A percentile compares a stretch with the other conserved stretches of the same genome.
phyloP scores from a whole-genome alignment of 1,140 invertebrate species.

The Orius insidiosus region DNA sequence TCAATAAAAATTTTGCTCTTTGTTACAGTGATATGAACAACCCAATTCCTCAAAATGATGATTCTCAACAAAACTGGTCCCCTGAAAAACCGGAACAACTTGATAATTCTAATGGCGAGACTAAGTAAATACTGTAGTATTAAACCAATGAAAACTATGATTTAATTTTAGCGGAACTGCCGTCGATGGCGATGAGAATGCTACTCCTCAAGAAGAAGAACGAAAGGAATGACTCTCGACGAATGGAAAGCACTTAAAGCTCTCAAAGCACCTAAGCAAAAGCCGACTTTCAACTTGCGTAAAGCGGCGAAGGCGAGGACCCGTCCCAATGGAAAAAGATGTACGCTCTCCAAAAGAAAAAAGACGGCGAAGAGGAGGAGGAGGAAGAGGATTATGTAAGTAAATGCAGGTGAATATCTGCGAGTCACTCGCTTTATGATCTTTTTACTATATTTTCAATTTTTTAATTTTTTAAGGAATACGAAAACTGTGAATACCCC shows the following conservation, averaged over 20 bases:
- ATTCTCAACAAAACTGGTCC: not conserved
- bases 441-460: not conserved
- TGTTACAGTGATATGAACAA: slow-evolving; percentile 8
- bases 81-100: slow-evolving; percentile 16
- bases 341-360: slow-evolving; percentile 65
- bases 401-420: slow-evolving; percentile 5
- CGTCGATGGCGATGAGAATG: slow-evolving; percentile 15
- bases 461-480: slow-evolving; percentile 32
- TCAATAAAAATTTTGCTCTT: too few species aligned
- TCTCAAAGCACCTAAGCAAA: slow-evolving; percentile 38
- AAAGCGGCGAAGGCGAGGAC: slow-evolving; percentile 88
- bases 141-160: not conserved
- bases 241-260: slow-evolving; percentile 72
- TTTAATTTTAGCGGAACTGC: slow-evolving; percentile 7
- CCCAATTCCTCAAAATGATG: slow-evolving; percentile 3
- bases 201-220: slow-evolving; percentile 34
- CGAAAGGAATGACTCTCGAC: slow-evolving; percentile 67
- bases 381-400: slow-evolving; percentile 32
- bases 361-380: slow-evolving; percentile 46
- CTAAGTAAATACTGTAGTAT: not conserved
- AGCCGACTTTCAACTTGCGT: slow-evolving; percentile 73
- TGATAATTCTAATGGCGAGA: slow-evolving; percentile 5
- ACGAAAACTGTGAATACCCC: slow-evolving; percentile 62
- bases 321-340: slow-evolving; percentile 83
- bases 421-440: not conserved